phyloP scores from a whole-genome alignment of 2,113 vertebrate species.

The Cebidichthys violaceus region DNA sequence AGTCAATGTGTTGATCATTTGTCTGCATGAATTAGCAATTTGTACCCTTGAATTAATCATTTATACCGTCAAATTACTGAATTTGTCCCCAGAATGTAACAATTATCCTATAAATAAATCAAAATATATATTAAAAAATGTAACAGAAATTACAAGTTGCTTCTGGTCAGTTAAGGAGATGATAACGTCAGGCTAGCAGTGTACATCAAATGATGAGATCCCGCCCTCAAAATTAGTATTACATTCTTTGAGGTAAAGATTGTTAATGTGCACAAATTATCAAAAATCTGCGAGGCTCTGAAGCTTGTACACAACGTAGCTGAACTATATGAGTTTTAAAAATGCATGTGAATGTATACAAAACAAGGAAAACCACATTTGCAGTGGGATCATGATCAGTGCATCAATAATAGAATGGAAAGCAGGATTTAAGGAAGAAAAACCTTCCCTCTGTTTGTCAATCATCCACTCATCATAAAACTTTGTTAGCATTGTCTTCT shows the following conservation, averaged over 20 bases:
- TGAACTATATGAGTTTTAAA: background rate
- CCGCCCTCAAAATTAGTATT: background rate
- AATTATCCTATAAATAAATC: slow-evolving; percentile 1
- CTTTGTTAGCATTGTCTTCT: slow-evolving; percentile 40
- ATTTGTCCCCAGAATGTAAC: background rate
- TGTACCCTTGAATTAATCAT: slow-evolving; percentile 19
- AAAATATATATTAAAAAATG: background rate
- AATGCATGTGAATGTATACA: background rate
- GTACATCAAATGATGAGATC: background rate
- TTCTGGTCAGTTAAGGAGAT: background rate
- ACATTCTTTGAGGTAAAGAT: background rate
- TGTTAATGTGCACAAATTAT: background rate
- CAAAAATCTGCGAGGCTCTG: background rate
- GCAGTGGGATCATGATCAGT: slow-evolving; percentile 4
- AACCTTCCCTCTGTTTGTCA: slow-evolving; percentile 10
- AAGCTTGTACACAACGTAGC: background rate
- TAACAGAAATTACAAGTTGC: background rate
- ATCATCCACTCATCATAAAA: slow-evolving; percentile 43
- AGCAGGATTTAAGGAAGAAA: slow-evolving; percentile 2
- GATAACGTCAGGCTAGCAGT: background rate
- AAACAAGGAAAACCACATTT: slow-evolving; percentile 23
- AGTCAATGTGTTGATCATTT: background rate
- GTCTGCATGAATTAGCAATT: slow-evolving; percentile 16
- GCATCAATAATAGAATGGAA: slow-evolving; percentile 1
- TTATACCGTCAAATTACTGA: background rate